phyloP scores from a whole-genome alignment of 2,113 vertebrate genomes.

The Tetrax tetrax region DNA sequence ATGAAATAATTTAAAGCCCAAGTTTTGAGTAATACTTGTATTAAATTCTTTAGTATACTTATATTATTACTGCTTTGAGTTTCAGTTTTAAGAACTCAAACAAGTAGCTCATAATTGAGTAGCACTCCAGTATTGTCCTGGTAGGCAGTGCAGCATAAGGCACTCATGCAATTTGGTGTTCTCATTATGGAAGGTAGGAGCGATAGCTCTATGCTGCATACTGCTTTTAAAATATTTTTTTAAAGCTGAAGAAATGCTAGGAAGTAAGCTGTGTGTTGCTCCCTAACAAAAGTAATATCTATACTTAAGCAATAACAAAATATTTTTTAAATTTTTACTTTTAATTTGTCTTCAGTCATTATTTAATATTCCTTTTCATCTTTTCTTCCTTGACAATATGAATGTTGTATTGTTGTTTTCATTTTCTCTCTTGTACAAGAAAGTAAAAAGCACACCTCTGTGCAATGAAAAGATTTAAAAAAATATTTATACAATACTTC shows the following conservation, averaged over 20 bases:
- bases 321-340: neutral
- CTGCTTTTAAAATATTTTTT: neutral
- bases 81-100: neutral
- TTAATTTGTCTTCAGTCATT: neutral
- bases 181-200: neutral
- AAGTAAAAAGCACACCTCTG: neutral
- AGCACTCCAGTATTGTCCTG: neutral
- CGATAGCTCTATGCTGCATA: neutral
- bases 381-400: neutral
- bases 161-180: neutral
- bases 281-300: neutral
- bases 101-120: neutral
- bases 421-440: neutral
- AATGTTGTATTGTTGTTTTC: neutral
- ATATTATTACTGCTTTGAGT: neutral
- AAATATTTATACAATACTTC: neutral
- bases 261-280: neutral
- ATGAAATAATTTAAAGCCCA: neutral
- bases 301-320: neutral
- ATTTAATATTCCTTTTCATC: neutral
- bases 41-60: neutral
- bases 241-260: neutral
- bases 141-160: neutral
- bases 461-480: neutral
- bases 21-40: neutral